Conservation (phyloP, 1,140 invertebrate species). For the Ruditapes philippinarum region DNA sequence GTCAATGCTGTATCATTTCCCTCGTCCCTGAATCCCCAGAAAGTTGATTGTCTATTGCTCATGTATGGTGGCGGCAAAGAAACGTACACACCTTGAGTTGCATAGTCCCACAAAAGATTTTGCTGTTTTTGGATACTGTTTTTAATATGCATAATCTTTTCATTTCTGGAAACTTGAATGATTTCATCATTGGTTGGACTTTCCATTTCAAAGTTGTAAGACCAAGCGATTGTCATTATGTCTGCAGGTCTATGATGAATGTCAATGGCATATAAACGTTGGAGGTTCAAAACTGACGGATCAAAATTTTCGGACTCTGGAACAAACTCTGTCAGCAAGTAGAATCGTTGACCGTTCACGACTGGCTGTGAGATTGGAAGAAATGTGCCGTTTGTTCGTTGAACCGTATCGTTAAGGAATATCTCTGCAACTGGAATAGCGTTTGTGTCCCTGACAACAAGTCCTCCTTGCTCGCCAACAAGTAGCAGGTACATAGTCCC, state of each 20-base stretch:
- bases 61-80: constrained; percentile 37
- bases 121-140: constrained; percentile 25
- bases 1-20: background rate
- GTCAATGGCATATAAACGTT: constrained; percentile 55
- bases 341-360: constrained; percentile 47
- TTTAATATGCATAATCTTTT: background rate
- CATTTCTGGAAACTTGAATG: background rate
- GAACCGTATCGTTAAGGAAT: constrained; percentile 45
- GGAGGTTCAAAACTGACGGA: constrained; percentile 32
- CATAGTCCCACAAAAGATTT: constrained; percentile 38
- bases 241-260: constrained; percentile 37
- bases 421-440: constrained; percentile 54
- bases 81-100: constrained; percentile 13
- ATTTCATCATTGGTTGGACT: background rate
- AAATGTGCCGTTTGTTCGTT: constrained; percentile 56
- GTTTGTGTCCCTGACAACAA: constrained; percentile 44
- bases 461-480: constrained; percentile 33
- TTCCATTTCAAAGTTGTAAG: constrained; percentile 54
- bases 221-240: constrained; percentile 62
- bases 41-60: background rate
- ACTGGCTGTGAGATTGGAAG: constrained; percentile 50
- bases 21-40: constrained; percentile 38
- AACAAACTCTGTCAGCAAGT: constrained; percentile 56
- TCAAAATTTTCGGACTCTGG: constrained; percentile 33
- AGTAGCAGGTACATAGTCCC: constrained; percentile 24